Evolutionary conservation across 2,888 invertebrate species (phyloP).

Genomic region (Lochmaea crataegi): DNA sequence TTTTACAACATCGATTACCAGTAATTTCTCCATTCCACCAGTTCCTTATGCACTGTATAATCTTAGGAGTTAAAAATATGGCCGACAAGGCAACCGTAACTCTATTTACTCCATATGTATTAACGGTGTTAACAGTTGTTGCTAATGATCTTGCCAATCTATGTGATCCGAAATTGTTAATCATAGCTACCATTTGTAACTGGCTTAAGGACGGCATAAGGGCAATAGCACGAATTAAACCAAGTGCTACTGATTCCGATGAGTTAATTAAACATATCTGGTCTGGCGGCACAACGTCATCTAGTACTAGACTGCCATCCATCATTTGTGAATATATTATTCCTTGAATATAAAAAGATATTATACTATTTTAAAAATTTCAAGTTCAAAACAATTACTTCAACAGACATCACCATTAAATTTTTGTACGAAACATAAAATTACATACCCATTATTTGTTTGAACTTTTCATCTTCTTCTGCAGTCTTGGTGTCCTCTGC

Average conservation of each 20-base stretch:
- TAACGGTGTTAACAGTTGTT: not conserved
- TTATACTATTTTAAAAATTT: not conserved
- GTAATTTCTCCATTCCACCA: constrained; percentile 8
- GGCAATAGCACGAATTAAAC: not conserved
- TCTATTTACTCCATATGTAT: not conserved
- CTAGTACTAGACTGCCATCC: not conserved
- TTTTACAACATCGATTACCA: constrained; percentile 9
- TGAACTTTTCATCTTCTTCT: not conserved
- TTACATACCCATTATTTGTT: not conserved
- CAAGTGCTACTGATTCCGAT: not conserved
- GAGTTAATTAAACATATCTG: not conserved
- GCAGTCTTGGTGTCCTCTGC: not conserved
- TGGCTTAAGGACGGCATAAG: constrained; percentile 1
- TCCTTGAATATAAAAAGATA: not conserved
- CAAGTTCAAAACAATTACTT: too few relatives aligned
- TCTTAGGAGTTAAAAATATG: not conserved
- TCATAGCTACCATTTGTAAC: not conserved
- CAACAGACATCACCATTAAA: too few relatives aligned
- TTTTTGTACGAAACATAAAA: too few relatives aligned
- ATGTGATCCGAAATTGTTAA: not conserved
- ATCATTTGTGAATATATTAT: not conserved
- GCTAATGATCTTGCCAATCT: not conserved
- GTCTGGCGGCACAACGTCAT: not conserved
- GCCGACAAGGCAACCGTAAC: constrained; percentile 1
- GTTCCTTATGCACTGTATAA: not conserved